Conservation (phyloP, 1,140 invertebrate species). For the Eufriesea mexicana region DNA sequence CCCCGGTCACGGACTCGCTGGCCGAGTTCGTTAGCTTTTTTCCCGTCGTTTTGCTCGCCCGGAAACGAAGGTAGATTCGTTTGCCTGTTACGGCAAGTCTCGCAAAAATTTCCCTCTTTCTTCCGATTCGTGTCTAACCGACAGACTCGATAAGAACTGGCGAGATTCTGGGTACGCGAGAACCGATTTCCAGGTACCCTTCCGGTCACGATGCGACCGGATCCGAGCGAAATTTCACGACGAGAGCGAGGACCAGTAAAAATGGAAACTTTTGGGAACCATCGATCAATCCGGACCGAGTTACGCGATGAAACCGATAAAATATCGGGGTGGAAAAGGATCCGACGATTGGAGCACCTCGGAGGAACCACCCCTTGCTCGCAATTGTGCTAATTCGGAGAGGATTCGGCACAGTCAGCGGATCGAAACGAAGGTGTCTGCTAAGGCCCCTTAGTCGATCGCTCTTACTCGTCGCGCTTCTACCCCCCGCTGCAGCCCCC, state of each 20-base stretch:
- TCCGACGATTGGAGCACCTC: background rate
- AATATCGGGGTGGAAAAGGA: background rate
- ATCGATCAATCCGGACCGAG: background rate
- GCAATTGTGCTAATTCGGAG: constrained; percentile 11
- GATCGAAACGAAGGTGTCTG: background rate
- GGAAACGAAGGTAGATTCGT: constrained; percentile 20
- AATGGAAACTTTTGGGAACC: background rate
- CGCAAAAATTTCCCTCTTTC: constrained; percentile 23
- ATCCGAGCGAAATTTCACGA: background rate
- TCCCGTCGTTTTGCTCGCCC: background rate
- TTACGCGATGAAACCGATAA: background rate
- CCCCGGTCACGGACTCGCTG: constrained; percentile 24
- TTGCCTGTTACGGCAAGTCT: constrained; percentile 22
- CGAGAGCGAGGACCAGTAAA: background rate
- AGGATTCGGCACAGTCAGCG: background rate
- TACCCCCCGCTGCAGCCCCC: background rate
- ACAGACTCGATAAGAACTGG: background rate
- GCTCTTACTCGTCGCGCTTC: background rate
- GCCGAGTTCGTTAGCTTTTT: constrained; percentile 41
- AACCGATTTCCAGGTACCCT: background rate
- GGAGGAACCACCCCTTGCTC: background rate
- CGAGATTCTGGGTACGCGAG: background rate
- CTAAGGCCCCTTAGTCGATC: background rate
- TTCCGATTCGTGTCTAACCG: constrained; percentile 7
- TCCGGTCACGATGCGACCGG: background rate